These are phyloP conservation scores for Chloromyia formosa DNA, from an alignment of 2,888 invertebrate genomes.

Conservation along the genomic window DNA sequence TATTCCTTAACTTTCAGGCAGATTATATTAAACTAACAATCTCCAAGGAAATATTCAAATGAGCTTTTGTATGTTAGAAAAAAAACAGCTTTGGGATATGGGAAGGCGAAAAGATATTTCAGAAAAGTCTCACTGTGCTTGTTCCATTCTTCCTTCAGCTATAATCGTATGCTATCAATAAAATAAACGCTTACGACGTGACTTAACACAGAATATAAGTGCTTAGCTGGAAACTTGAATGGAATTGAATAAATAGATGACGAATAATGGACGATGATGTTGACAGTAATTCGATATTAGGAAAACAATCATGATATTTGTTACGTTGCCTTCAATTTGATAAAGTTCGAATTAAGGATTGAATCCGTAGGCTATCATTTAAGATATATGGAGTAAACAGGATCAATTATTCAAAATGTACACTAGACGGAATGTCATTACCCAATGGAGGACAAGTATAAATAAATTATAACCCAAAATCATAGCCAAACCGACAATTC, in stretches of 20 bases:
- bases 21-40: neutral
- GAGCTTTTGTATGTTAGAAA: neutral
- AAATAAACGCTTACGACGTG: conserved; percentile 7
- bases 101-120: neutral
- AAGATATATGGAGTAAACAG: no score
- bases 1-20: neutral
- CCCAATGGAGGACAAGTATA: no score
- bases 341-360: no score
- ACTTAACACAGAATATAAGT: conserved; percentile 3
- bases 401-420: no score
- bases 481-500: no score
- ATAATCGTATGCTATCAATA: conserved; percentile 16
- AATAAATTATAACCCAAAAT: no score
- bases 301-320: conserved; percentile 8
- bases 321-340: no score
- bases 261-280: neutral
- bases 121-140: neutral
- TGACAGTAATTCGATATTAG: conserved; percentile 4
- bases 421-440: no score
- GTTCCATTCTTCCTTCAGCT: neutral
- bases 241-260: neutral
- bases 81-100: neutral
- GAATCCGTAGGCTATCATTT: no score
- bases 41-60: neutral
- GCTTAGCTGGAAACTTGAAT: neutral